Percentiles rank a stretch among this genome's conserved stretches.
Conservation (phyloP, 2,797 vertebrate species). For the Platyrinchus mystaceus region DNA sequence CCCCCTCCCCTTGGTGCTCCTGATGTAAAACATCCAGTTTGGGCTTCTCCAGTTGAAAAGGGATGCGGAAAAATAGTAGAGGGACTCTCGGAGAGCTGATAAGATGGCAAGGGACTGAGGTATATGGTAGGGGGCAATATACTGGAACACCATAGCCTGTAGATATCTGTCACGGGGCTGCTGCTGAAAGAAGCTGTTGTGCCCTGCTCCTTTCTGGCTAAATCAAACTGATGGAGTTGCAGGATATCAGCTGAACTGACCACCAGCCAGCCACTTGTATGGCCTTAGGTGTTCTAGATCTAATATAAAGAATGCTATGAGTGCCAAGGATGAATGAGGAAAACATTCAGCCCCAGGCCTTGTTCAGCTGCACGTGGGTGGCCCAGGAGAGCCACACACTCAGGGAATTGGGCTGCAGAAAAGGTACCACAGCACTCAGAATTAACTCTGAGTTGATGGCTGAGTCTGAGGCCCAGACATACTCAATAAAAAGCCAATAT, state of each 20-base stretch:
- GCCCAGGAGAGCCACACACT: not conserved
- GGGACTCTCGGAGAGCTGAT: not conserved
- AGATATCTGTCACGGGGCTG: not conserved
- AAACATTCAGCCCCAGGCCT: not conserved
- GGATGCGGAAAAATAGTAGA: not conserved
- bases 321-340: not conserved
- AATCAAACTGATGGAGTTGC: not conserved
- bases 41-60: not conserved
- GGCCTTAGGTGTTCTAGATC: not conserved
- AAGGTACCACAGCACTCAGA: not conserved
- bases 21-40: not conserved
- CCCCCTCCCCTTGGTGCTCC: accelerated
- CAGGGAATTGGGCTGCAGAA: not conserved
- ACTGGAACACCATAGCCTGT: not conserved
- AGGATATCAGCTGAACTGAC: not conserved
- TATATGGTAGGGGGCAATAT: accelerated
- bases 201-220: not conserved
- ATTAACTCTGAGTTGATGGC: not conserved
- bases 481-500: not conserved
- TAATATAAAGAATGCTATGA: not conserved
- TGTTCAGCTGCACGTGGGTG: not conserved
- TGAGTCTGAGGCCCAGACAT: not conserved
- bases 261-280: not conserved
- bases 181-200: not conserved
- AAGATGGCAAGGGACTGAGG: too few species aligned